A percentile compares a stretch with the other conserved stretches of the same genome.
Conservation (phyloP, 2,797 vertebrate genomes). For the Coccyzus lansbergi region DNA sequence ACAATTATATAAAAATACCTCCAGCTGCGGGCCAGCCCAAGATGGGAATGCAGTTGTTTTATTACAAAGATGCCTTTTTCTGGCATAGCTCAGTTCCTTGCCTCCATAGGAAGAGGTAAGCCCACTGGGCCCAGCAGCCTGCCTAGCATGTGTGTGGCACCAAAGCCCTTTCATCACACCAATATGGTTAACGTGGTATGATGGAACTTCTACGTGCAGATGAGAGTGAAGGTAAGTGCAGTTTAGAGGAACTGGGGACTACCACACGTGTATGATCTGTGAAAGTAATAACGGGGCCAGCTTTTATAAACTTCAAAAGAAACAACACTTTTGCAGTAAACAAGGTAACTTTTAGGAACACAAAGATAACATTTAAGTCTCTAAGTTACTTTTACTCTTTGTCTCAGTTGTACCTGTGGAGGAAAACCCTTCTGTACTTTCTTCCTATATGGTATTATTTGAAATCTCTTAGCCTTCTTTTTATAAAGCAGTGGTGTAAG, state of each 20-base stretch:
- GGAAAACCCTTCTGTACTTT: not conserved
- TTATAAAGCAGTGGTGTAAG: not conserved
- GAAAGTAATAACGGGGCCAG: not conserved
- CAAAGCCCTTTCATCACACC: not conserved
- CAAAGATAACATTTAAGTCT: not conserved
- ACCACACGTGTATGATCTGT: not conserved
- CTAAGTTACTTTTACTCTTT: not conserved
- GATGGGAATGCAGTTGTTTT: not conserved
- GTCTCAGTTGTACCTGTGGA: not conserved
- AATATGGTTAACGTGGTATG: rapidly evolving
- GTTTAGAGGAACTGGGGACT: not conserved
- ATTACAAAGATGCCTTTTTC: not conserved
- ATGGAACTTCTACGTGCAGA: not conserved
- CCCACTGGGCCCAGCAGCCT: not conserved
- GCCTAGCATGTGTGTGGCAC: not conserved
- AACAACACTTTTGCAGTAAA: not conserved
- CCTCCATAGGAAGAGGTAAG: not conserved
- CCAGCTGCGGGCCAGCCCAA: not conserved
- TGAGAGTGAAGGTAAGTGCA: not conserved
- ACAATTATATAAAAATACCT: not conserved
- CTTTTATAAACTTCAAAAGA: not conserved
- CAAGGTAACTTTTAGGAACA: not conserved
- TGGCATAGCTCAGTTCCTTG: not conserved
- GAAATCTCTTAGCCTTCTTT: not conserved
- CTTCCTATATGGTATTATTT: not conserved